These are phyloP conservation scores for Clarias pachynema DNA, from an alignment of 2,797 vertebrate species.

Conservation along the genomic window DNA sequence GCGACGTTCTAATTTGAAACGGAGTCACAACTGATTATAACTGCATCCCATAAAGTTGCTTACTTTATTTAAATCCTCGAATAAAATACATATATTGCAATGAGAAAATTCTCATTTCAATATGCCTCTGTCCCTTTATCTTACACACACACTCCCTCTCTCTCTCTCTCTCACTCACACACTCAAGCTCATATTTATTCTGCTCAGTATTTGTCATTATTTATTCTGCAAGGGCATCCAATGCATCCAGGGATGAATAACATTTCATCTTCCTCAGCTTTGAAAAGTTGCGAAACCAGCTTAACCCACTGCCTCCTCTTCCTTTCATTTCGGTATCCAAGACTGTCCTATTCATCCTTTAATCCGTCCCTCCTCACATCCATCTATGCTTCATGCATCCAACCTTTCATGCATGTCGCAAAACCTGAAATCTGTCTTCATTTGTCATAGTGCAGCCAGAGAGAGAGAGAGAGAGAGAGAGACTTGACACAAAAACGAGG, in stretches of 20 bases:
- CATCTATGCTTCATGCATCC: slow-evolving; percentile 42
- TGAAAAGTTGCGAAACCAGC: slow-evolving; percentile 62
- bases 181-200: slow-evolving; percentile 26
- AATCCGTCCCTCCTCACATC: slow-evolving; percentile 37
- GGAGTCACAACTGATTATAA: neutral
- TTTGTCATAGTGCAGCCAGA: slow-evolving; percentile 26
- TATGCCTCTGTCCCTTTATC: neutral
- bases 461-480: slow-evolving; percentile 1
- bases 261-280: slow-evolving; percentile 64
- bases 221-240: slow-evolving; percentile 65
- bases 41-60: too few species aligned
- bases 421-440: slow-evolving; percentile 31
- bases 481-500: slow-evolving; percentile 6
- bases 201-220: slow-evolving; percentile 67
- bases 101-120: neutral
- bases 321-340: slow-evolving; percentile 53
- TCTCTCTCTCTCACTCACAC: neutral
- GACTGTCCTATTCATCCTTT: slow-evolving; percentile 49
- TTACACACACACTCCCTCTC: neutral
- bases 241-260: slow-evolving; percentile 62
- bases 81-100: neutral
- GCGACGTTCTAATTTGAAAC: neutral
- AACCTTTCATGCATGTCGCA: slow-evolving; percentile 8
- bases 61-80: neutral
- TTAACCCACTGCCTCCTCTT: slow-evolving; percentile 43